Conservation (phyloP, 2,797 vertebrate species). For the Hybognathus amarus region DNA sequence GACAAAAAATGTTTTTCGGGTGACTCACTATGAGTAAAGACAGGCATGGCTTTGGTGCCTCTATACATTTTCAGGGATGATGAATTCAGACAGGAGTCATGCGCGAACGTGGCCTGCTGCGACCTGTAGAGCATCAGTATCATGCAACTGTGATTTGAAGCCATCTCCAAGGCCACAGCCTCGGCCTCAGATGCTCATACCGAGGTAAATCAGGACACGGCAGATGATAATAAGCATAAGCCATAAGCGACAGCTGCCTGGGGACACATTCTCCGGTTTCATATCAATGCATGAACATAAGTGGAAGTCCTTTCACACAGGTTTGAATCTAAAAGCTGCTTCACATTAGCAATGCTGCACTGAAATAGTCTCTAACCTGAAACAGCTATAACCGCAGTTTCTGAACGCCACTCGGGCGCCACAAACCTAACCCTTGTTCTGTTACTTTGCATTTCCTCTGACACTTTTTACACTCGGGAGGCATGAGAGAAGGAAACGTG, state of each 20-base stretch:
- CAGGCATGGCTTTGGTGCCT: neutral
- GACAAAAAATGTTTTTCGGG: neutral
- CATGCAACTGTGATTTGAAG: slow-evolving; percentile 27
- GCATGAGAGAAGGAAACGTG: neutral
- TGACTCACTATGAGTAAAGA: slow-evolving; percentile 12
- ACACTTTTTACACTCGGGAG: slow-evolving; percentile 11
- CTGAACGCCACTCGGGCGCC: neutral
- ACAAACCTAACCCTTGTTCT: neutral
- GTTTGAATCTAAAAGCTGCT: slow-evolving; percentile 26
- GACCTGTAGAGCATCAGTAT: neutral
- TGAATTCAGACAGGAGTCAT: neutral
- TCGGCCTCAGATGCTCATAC: neutral
- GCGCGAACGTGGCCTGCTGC: neutral
- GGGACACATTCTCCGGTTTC: neutral
- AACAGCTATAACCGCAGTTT: slow-evolving; percentile 5
- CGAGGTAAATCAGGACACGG: slow-evolving; percentile 27
- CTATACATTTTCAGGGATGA: slow-evolving; percentile 10
- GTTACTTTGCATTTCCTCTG: slow-evolving; percentile 26
- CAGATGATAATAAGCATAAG: slow-evolving; percentile 18
- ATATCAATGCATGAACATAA: slow-evolving; percentile 27
- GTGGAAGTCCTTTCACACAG: slow-evolving; percentile 11
- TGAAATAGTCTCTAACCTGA: slow-evolving; percentile 20
- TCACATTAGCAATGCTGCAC: slow-evolving; percentile 18
- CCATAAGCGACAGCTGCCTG: neutral
- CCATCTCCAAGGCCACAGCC: slow-evolving; percentile 22